Base-by-base conservation (phyloP, 1,140 invertebrate genomes). In the Gonatopus flavifemur region DNA sequence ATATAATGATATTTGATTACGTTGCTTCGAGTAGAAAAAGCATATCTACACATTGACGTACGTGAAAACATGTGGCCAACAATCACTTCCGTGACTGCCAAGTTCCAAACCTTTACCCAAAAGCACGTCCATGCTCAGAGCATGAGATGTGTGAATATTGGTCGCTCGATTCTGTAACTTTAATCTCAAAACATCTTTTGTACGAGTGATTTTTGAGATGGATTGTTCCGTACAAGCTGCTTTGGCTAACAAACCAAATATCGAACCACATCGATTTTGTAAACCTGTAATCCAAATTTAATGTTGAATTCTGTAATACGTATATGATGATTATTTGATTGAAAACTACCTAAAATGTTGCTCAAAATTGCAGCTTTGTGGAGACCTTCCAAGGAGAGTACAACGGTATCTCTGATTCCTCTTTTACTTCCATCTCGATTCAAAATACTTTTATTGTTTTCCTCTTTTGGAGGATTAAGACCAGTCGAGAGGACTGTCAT, bases 51-150 rank as follows among this genome's bases (percentile, higher is more conserved):
- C n/a, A n/a, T 24, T 16, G 3, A 52, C 63, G 68, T 86, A 94
- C 72, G 88, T 87, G 68, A 97, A 94, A 47, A 97, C 90, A 71
- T 95, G 92, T 25, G 88, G 87, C 94, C 94, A 97, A 66, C 93
- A 96, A 51, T 94, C 90, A 30, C 88, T 83, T 20, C 91, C 90
- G 66, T 95, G 93, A 51, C 91, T 93, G 3, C 91, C 93, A 22
- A 96, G 81, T 70, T 96, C 93, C 22, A 97, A 76, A 19, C 93
- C 93, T 59, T 86, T 84, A 64, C 81, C 80, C 12, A 86, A 80
- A 33, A 95, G 82, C 16, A 96, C 90, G 74, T 96, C 92, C 79
- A 97, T 86, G 48, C 92, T 95, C 31, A 95, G 77, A 1, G 91
- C 90, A 67, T 96, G 93, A 1, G 92, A 90, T 3, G 91, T 88